A percentile compares a stretch with the other conserved stretches of the same genome.
Evolutionary conservation across 1,140 invertebrate species (phyloP).

Genomic region (Drosophila ficusphila): DNA sequence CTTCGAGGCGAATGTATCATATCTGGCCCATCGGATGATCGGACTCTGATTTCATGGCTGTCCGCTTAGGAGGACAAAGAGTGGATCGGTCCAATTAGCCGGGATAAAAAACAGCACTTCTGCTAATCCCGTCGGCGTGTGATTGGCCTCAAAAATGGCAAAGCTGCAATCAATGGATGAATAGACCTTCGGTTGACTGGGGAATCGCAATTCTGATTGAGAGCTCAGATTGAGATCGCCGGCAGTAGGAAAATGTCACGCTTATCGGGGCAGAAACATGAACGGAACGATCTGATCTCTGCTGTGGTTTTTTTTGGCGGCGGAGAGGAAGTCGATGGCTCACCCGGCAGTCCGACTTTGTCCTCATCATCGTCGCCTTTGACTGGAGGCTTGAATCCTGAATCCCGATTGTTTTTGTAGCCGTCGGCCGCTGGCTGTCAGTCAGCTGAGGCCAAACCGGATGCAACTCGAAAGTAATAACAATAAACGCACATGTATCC

Average conservation of each 20-base stretch:
- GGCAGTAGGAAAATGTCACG: conserved; percentile 81
- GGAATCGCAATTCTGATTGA: conserved; percentile 28
- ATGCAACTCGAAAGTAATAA: conserved; percentile 76
- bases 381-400: conserved; percentile 7
- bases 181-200: conserved; percentile 27
- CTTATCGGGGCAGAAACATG: conserved; percentile 59
- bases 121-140: conserved; percentile 74
- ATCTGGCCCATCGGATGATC: conserved; percentile 22
- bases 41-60: conserved; percentile 64
- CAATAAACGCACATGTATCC: conserved; percentile 71
- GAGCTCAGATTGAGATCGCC: conserved; percentile 56
- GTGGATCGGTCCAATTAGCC: conserved; percentile 65
- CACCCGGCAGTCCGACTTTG: conserved; percentile 42
- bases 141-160: conserved; percentile 61
- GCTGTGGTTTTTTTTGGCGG: conserved; percentile 68
- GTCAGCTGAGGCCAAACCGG: conserved; percentile 68
- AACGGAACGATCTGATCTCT: conserved; percentile 33
- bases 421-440: conserved; percentile 46
- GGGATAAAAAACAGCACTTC: conserved; percentile 59
- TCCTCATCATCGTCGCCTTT: conserved; percentile 43
- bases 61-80: conserved; percentile 25
- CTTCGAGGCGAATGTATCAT: conserved; percentile 7
- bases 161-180: conserved; percentile 23
- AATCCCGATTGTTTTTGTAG: conserved; percentile 57
- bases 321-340: conserved; percentile 55